Conservation (phyloP, 2,888 invertebrate genomes). For the Petrolisthes manimaculis region DNA sequence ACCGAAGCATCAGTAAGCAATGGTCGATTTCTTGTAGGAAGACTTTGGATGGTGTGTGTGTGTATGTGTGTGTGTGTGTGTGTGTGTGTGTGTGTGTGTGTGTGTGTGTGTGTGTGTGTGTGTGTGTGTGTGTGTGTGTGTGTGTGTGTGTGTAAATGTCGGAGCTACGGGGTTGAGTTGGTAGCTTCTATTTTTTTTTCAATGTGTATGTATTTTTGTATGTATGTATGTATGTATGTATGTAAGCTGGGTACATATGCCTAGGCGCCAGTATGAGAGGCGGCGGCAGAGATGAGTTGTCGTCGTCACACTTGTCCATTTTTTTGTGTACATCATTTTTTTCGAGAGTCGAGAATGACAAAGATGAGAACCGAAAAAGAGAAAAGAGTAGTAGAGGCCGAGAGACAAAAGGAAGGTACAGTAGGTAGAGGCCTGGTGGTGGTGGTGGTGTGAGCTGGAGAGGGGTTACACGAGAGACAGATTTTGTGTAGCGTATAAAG, state of each 20-base stretch:
- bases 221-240: background rate
- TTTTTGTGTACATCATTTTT: too few species aligned
- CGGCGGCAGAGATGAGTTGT: too few species aligned
- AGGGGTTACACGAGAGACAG: too few species aligned
- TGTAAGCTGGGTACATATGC: background rate
- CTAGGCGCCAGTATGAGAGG: too few species aligned
- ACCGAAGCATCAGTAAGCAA: background rate
- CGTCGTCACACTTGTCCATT: too few species aligned
- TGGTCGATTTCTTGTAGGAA: background rate
- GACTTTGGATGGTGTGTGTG: background rate
- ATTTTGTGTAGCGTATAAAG: too few species aligned
- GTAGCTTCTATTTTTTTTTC: background rate
- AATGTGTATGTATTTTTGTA: background rate
- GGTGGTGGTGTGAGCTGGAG: too few species aligned
- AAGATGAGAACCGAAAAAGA: too few species aligned
- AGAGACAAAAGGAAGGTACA: too few species aligned
- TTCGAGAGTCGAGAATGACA: too few species aligned
- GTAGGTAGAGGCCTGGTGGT: too few species aligned
- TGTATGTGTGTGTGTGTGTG: background rate
- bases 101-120: conserved; percentile 1
- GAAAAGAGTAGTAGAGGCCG: too few species aligned
- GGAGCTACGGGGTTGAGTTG: background rate
- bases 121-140: background rate
- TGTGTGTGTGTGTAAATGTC: background rate
- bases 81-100: conserved; percentile 1